A percentile compares a stretch with the other conserved stretches of the same genome.
phyloP scores from a whole-genome alignment of 1,140 invertebrate species.

The Aphaenogaster rudis region DNA sequence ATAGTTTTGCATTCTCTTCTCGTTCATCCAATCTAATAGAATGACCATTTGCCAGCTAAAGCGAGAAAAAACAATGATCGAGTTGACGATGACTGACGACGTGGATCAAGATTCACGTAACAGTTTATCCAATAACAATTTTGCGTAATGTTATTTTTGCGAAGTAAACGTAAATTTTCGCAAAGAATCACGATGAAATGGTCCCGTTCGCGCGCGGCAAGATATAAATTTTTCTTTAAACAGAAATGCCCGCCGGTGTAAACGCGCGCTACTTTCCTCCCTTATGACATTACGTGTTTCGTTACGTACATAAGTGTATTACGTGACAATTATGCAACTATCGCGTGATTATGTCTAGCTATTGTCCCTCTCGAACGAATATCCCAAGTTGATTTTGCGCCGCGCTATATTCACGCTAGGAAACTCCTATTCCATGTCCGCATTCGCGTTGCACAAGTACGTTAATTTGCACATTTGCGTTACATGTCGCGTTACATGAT shows the following conservation, averaged over 20 bases:
- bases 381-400: neutral
- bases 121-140: neutral
- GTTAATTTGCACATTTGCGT: neutral
- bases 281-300: conserved; percentile 20
- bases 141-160: neutral
- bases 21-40: too few relatives aligned
- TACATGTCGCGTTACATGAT: neutral
- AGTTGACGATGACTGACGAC: too few relatives aligned
- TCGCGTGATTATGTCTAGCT: neutral
- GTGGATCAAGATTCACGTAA: neutral
- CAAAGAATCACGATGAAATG: neutral
- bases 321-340: conserved; percentile 1
- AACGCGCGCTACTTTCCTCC: neutral
- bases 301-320: conserved; percentile 2
- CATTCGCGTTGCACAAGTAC: neutral
- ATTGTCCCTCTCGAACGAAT: conserved; percentile 27
- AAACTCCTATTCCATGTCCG: neutral
- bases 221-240: neutral
- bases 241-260: neutral
- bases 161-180: neutral
- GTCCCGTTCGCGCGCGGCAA: neutral
- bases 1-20: too few relatives aligned
- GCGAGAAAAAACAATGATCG: too few relatives aligned
- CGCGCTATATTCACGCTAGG: neutral
- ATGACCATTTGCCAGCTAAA: too few relatives aligned